phyloP scores from a whole-genome alignment of 2,797 vertebrate genomes.

The Microctenopoma lineatum region DNA sequence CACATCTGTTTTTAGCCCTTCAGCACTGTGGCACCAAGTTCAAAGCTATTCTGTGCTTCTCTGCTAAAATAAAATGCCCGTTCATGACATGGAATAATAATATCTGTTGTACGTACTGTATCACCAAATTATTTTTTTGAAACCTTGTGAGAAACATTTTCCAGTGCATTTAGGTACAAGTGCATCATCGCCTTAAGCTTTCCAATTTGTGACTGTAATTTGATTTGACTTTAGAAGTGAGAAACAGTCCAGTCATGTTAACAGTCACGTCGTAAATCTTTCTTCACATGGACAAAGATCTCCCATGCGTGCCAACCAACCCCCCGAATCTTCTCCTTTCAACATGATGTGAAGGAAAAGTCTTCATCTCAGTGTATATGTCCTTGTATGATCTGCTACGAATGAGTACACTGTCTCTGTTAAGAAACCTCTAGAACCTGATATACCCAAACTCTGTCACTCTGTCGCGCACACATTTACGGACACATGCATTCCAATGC shows the following conservation, averaged over 20 bases:
- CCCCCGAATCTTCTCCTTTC: conserved; percentile 44
- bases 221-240: conserved; percentile 32
- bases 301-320: conserved; percentile 14
- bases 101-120: background rate
- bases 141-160: conserved; percentile 17
- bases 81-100: conserved; percentile 11
- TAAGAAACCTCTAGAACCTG: conserved; percentile 28
- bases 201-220: conserved; percentile 31
- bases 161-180: background rate
- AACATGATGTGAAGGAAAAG: conserved; percentile 28
- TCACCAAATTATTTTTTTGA: background rate
- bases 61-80: background rate
- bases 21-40: conserved; percentile 46
- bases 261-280: conserved; percentile 37
- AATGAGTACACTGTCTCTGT: conserved; percentile 54
- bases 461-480: conserved; percentile 21
- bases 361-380: conserved; percentile 39
- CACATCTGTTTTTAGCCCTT: conserved; percentile 39
- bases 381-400: conserved; percentile 54
- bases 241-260: conserved; percentile 39
- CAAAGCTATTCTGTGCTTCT: conserved; percentile 27
- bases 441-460: background rate
- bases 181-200: conserved; percentile 20
- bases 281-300: conserved; percentile 35
- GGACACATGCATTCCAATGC: conserved; percentile 17